A percentile compares a stretch with the other conserved stretches of the same genome.
phyloP scores from a whole-genome alignment of 2,888 invertebrate species.

The Pyrochroa serraticornis region DNA sequence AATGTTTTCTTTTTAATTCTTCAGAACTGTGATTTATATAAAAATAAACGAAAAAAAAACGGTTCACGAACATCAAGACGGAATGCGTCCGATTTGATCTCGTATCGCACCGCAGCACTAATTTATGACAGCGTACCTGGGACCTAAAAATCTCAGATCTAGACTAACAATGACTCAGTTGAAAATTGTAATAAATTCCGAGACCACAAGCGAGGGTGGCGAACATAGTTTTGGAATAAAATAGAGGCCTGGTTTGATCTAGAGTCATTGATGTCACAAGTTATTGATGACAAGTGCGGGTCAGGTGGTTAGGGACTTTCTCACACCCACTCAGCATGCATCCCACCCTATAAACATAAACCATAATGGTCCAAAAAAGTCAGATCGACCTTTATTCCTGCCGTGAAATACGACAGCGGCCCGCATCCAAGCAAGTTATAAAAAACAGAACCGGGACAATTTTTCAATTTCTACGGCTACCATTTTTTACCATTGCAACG shows the following conservation, averaged over 20 bases:
- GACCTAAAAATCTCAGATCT: conserved; percentile 34
- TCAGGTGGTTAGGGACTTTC: conserved; percentile 49
- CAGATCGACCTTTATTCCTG: not conserved
- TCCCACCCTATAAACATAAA: not conserved
- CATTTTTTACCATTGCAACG: too few relatives aligned
- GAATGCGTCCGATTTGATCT: conserved; percentile 14
- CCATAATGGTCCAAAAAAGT: not conserved
- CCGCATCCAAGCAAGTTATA: not conserved
- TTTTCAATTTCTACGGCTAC: too few relatives aligned
- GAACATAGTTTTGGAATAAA: conserved; percentile 27
- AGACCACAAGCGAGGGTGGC: conserved; percentile 38
- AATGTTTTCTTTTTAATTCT: not conserved
- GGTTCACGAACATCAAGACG: conserved; percentile 4
- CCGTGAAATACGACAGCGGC: not conserved
- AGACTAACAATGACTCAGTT: conserved; percentile 42
- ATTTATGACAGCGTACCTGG: conserved; percentile 29
- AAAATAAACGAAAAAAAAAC: conserved; percentile 7
- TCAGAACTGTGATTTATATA: conserved; percentile 1
- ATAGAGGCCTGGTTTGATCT: conserved; percentile 38
- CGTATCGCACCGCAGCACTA: conserved; percentile 7
- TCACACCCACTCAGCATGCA: conserved; percentile 51
- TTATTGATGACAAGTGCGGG: conserved; percentile 57
- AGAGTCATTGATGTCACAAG: conserved; percentile 55
- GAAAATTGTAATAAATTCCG: conserved; percentile 46
- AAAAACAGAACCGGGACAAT: too few relatives aligned